Base-by-base conservation (phyloP, 1,140 invertebrate species). In the Saxidomus purpurata region DNA sequence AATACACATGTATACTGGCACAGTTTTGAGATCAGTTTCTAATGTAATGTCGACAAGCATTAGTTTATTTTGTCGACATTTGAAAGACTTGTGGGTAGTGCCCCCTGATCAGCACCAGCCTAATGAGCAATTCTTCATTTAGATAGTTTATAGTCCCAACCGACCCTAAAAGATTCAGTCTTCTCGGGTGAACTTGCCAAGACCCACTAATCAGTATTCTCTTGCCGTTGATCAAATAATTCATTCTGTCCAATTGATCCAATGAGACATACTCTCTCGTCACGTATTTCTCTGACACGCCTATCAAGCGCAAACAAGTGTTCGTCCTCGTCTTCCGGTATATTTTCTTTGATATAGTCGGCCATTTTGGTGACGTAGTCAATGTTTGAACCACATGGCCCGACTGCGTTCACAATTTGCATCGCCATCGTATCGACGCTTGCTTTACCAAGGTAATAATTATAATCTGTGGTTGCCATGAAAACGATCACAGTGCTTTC, bases 331-430 rank as follows among this genome's bases (percentile, higher is more conserved):
- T 97, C 97, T 81, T 97, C 97, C 0, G 98, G 98, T 6, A 98
- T 96, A 94, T 98, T 96, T 38, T 97, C 96, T 86, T 97, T 96
- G 97, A 98, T 98, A 94, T 98, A 99, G 40, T 97, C 96, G 0
- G 98, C 98, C 93, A 98, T 95, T 93, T 97, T 97, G 43, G 98
- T 93, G 0, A 99, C 95, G 94, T 99, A 99, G 95, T 99, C 98
- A 0, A 97, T 97, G 94, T 99, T 99, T 28, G 90, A 31, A 19
- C 93, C 93, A 28, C 90, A 90, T 8, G 31, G 90, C 11, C 96
- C 96, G 31, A 96, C 94, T 74, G 97, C 97, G 77, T 96, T 96
- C 0, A 97, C 94, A 77, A 98, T 98, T 96, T 98, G 97, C 55
- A 96, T 94, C 0, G 98, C 98, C 76, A 98, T 98, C 17, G 96